phyloP scores from a whole-genome alignment of 2,113 vertebrate species.

The Sceloporus tristichus region DNA sequence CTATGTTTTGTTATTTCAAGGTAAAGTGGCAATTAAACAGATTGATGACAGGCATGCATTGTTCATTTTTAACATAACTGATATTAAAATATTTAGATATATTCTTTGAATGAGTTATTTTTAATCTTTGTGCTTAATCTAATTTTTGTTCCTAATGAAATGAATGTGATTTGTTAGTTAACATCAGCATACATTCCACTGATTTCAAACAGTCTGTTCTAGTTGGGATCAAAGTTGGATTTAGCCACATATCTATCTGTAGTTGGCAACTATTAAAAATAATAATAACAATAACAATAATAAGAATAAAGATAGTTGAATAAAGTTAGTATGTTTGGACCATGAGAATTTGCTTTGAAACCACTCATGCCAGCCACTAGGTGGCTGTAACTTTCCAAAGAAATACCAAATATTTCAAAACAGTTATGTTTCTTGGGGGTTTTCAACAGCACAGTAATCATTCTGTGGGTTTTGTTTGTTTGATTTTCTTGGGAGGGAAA shows the following conservation, averaged over 20 bases:
- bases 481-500: background rate
- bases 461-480: background rate
- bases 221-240: too few relatives aligned
- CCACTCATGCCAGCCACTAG: conserved; percentile 70
- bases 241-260: too few relatives aligned
- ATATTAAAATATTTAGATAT: background rate
- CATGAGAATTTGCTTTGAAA: conserved; percentile 3
- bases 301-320: background rate
- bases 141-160: too few relatives aligned
- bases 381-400: conserved; percentile 75
- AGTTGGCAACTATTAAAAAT: too few relatives aligned
- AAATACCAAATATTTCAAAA: conserved; percentile 32
- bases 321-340: background rate
- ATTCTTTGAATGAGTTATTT: too few relatives aligned
- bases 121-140: too few relatives aligned
- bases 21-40: background rate
- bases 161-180: too few relatives aligned
- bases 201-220: too few relatives aligned
- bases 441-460: accelerated
- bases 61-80: too few relatives aligned
- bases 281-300: background rate
- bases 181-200: too few relatives aligned
- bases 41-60: too few relatives aligned
- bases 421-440: background rate
- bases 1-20: background rate